Evolutionary conservation across 1,140 invertebrate genomes (phyloP).

Genomic region (Formica selysi): DNA sequence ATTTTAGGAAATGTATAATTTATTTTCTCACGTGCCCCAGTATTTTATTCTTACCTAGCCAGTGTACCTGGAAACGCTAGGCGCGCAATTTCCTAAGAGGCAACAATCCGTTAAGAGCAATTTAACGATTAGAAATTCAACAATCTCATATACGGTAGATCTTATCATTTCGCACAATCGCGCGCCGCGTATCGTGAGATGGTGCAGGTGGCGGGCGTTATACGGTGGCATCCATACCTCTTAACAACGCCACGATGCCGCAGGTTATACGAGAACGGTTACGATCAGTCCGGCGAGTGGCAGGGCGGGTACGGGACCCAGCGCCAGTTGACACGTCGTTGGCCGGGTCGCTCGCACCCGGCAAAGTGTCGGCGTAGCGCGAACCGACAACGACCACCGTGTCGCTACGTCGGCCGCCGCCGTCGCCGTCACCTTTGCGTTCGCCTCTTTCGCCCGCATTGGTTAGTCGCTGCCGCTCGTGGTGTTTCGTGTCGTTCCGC

Average conservation of each 20-base stretch:
- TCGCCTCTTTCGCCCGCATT: constrained; percentile 69
- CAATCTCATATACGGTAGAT: neutral
- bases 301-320: too few relatives aligned
- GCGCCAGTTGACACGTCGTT: constrained; percentile 74
- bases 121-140: constrained; percentile 28
- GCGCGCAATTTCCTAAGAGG: constrained; percentile 12
- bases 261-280: too few relatives aligned
- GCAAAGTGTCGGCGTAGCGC: constrained; percentile 81
- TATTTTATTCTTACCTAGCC: neutral
- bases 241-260: constrained; percentile 40
- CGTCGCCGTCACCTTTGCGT: constrained; percentile 67
- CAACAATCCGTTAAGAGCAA: neutral
- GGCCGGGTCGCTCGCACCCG: constrained; percentile 78
- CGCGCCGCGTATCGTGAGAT: constrained; percentile 11
- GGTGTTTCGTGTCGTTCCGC: constrained; percentile 65
- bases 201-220: constrained; percentile 20
- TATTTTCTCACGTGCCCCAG: neutral
- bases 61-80: neutral
- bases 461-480: constrained; percentile 55
- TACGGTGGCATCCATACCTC: constrained; percentile 6
- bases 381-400: constrained; percentile 82
- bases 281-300: too few relatives aligned
- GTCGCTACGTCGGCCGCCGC: constrained; percentile 77
- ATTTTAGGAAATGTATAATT: neutral
- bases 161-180: constrained; percentile 1